Base-by-base conservation (phyloP, 2,113 vertebrate species). In the Gymnorhina tibicen region DNA sequence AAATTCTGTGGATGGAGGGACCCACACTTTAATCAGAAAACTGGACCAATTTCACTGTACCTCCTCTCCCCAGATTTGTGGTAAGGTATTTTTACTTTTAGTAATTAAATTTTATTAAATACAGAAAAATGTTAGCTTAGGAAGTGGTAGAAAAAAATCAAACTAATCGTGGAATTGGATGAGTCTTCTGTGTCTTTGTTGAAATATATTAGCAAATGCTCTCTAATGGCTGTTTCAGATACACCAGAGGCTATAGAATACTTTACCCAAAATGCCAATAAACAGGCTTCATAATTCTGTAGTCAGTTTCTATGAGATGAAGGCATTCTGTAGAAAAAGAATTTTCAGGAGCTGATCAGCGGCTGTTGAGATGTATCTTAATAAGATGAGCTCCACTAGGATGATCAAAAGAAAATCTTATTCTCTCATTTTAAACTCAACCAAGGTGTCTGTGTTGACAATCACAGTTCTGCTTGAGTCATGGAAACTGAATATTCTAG, bases 351-450 rank as follows among this genome's bases (percentile, higher is more conserved):
- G 12, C 68, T 93, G 56, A 85, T 85, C 55, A 88, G 20, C 18
- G 68, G 2, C 39, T 86, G 24, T 9, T 89, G n/a, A 73, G 56
- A 67, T 72, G 17, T 26, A 37, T 39, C 84, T 72, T 62, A 68
- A 18, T 74, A 85, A 86, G 50, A 83, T 56, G n/a, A 78, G 26
- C 11, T 27, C 17, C 37, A 59, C 19, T 52, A 52, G 11, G 12
- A 59, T 0, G 6, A 87, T 81, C 1, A 5, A 76, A 75, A 81
- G 13, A 68, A 73, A 89, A 35, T 8, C 2, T 79, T 79, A 74
- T 90, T 95, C 44, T 87, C 33, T 83, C 39, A 39, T 95, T 93
- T 95, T 84, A 84, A 88, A 91, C 24, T 47, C 49, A 87, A 7
- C 42, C 24, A 30, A 32, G 13, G 8, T 85, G 37, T 68, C 22